These are phyloP conservation scores for Drosophila santomea DNA, from an alignment of 1,140 invertebrate genomes.

Conservation along the genomic window DNA sequence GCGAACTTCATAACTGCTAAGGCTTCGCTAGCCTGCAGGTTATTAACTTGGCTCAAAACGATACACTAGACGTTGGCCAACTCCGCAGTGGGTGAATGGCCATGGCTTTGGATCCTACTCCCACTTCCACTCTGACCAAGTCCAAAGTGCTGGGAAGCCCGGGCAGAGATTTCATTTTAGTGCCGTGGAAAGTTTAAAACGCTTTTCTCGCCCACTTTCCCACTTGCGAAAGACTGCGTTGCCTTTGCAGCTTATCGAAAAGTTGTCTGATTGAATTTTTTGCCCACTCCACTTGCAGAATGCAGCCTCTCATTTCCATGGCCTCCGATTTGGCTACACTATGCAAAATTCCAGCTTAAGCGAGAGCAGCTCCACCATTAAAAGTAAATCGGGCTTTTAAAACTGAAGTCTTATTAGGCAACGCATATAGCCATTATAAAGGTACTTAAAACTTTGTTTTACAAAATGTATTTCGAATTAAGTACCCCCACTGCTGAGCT, in stretches of 20 bases:
- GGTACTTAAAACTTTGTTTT: no score
- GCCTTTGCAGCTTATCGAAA: slow-evolving; percentile 80
- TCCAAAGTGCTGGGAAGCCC: slow-evolving; percentile 34
- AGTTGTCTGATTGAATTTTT: slow-evolving; percentile 80
- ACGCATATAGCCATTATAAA: no score
- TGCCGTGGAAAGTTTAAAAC: slow-evolving; percentile 69
- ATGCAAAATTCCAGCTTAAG: neutral
- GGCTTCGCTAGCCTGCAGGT: slow-evolving; percentile 63
- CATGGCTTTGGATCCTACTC: neutral
- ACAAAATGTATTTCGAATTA: no score
- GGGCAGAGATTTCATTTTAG: slow-evolving; percentile 63
- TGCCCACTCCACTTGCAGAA: slow-evolving; percentile 47
- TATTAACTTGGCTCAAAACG: slow-evolving; percentile 79
- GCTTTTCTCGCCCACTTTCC: slow-evolving; percentile 45
- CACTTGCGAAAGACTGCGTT: slow-evolving; percentile 18
- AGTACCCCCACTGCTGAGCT: neutral
- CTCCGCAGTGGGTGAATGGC: neutral
- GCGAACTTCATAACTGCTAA: slow-evolving; percentile 78
- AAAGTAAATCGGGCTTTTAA: no score
- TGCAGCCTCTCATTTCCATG: slow-evolving; percentile 42
- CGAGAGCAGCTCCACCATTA: no score
- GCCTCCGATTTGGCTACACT: slow-evolving; percentile 17
- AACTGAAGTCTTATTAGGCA: no score
- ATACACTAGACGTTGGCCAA: slow-evolving; percentile 59
- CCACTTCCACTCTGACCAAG: slow-evolving; percentile 10